phyloP scores from a whole-genome alignment of 2,888 invertebrate genomes.

The Hirtodrosophila histrioides region DNA sequence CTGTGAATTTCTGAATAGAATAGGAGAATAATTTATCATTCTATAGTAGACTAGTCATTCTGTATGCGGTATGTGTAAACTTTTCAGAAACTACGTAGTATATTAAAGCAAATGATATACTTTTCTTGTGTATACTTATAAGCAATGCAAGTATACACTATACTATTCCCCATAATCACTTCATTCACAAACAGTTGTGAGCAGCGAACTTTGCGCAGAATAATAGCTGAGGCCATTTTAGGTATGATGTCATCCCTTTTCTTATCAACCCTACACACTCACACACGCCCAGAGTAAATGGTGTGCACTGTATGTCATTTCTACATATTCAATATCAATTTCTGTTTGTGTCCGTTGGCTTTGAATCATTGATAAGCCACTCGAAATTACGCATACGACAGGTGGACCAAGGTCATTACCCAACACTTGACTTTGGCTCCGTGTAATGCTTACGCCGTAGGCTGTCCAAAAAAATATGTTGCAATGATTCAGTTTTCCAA shows the following conservation, averaged over 20 bases:
- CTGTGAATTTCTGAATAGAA: no score
- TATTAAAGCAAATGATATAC: no score
- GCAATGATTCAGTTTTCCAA: constrained; percentile 70
- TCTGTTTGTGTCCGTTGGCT: constrained; percentile 27
- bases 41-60: no score
- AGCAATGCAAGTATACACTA: neutral
- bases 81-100: no score
- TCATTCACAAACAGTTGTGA: constrained; percentile 44
- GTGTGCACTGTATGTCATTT: constrained; percentile 32
- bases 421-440: constrained; percentile 57
- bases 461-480: constrained; percentile 43
- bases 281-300: neutral
- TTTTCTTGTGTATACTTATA: neutral
- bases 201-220: constrained; percentile 16
- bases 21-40: no score
- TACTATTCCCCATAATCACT: neutral
- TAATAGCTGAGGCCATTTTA: constrained; percentile 14
- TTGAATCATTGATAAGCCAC: constrained; percentile 42
- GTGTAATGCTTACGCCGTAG: constrained; percentile 16
- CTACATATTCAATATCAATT: constrained; percentile 40
- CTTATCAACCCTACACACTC: constrained; percentile 32
- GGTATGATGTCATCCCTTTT: constrained; percentile 51
- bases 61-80: no score
- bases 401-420: constrained; percentile 81
- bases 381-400: constrained; percentile 65